These are phyloP conservation scores for Melanogrammus aeglefinus DNA, from an alignment of 2,797 vertebrate genomes.

Conservation along the genomic window DNA sequence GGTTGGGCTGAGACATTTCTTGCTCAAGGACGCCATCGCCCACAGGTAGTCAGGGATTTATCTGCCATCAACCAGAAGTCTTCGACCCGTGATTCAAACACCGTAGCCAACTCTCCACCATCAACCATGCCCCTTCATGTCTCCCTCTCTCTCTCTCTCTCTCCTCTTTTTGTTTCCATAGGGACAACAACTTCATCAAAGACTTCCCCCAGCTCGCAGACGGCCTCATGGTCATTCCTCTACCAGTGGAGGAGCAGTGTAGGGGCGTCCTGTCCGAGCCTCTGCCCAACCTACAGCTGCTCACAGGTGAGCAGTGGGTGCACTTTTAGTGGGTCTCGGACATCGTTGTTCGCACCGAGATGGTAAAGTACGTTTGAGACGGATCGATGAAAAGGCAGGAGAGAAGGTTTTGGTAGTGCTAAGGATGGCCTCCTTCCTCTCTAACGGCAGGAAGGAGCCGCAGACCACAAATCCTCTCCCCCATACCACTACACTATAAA, in stretches of 20 bases:
- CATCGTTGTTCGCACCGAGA: no score
- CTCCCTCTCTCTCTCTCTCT: conserved; percentile 10
- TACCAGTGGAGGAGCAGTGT: conserved; percentile 96
- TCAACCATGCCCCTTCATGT: neutral
- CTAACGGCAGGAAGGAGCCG: neutral
- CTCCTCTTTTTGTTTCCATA: conserved; percentile 49
- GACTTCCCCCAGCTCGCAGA: conserved; percentile 96
- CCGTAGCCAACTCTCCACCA: neutral
- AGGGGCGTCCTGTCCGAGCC: conserved; percentile 93
- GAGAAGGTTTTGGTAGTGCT: neutral
- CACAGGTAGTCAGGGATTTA: no score
- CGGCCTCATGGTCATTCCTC: conserved; percentile 90
- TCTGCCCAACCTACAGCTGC: conserved; percentile 86
- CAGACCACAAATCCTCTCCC: neutral
- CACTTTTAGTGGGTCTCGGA: conserved; percentile 13
- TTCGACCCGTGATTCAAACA: neutral
- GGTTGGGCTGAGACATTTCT: neutral
- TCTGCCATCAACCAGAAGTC: neutral
- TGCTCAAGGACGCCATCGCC: neutral
- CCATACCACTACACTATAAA: neutral
- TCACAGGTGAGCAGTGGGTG: conserved; percentile 78
- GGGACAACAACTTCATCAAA: conserved; percentile 98
- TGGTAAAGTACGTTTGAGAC: neutral
- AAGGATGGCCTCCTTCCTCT: neutral
- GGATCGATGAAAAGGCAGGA: neutral